phyloP scores from a whole-genome alignment of 1,140 invertebrate genomes.

The Drosophila prosaltans region DNA sequence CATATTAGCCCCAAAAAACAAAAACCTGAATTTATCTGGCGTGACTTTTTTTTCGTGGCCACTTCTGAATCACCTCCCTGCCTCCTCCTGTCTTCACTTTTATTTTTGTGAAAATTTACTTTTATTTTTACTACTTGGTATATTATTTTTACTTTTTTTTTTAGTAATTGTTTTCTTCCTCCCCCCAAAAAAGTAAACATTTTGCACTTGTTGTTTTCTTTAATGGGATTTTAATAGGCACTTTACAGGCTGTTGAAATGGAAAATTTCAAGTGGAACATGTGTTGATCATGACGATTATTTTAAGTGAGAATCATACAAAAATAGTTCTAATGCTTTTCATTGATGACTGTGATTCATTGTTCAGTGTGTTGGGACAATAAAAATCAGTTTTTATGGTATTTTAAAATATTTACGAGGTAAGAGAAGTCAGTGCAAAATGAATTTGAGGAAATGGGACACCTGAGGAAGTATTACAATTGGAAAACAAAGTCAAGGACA shows the following conservation, averaged over 20 bases:
- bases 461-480: too few species aligned
- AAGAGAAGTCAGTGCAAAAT: too few species aligned
- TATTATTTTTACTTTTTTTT: neutral
- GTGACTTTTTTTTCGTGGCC: constrained; percentile 27
- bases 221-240: constrained; percentile 63
- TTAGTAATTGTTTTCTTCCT: constrained; percentile 1
- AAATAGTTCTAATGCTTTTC: constrained; percentile 24
- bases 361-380: neutral
- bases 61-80: constrained; percentile 3
- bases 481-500: too few species aligned
- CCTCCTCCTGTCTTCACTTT: neutral
- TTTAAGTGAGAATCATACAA: constrained; percentile 9
- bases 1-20: constrained; percentile 20
- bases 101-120: neutral
- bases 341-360: constrained; percentile 10
- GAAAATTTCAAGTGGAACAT: constrained; percentile 39
- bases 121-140: neutral
- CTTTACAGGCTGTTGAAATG: constrained; percentile 27
- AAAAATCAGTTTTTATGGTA: neutral
- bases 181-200: neutral
- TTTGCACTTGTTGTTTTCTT: constrained; percentile 56
- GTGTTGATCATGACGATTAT: neutral
- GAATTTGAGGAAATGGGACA: too few species aligned
- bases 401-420: too few species aligned
- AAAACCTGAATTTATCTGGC: constrained; percentile 39